Conservation (phyloP, 2,797 vertebrate genomes). For the Helarctos malayanus region DNA sequence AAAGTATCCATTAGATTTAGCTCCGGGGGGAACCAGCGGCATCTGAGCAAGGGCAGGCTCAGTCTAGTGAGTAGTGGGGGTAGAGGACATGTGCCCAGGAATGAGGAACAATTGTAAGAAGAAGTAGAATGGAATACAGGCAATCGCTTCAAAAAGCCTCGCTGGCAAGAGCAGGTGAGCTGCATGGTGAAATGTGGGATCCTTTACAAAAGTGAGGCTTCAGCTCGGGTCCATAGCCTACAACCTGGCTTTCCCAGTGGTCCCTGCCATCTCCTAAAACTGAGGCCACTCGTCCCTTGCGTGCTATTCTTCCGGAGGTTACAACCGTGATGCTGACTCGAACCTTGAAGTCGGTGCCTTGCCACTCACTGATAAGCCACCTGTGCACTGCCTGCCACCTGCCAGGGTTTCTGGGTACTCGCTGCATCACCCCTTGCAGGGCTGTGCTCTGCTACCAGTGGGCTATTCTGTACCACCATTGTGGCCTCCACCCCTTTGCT, state of each 20-base stretch:
- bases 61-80: neutral
- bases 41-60: neutral
- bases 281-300: neutral
- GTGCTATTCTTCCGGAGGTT: neutral
- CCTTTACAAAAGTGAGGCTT: neutral
- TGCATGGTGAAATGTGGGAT: neutral
- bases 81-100: accelerated
- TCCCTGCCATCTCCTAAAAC: neutral
- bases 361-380: neutral
- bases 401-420: neutral
- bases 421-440: neutral
- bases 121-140: neutral
- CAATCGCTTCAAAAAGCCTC: neutral
- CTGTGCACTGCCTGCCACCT: neutral
- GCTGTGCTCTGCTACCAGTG: no score
- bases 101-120: neutral
- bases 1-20: neutral
- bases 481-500: neutral
- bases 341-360: neutral
- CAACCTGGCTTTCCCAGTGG: neutral
- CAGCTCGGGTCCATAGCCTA: neutral
- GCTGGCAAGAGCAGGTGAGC: neutral
- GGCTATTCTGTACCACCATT: neutral
- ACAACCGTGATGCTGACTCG: neutral
- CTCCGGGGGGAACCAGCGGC: neutral